Evolutionary conservation across 2,888 invertebrate genomes (phyloP).

Genomic region (Ptilodon capucinus): DNA sequence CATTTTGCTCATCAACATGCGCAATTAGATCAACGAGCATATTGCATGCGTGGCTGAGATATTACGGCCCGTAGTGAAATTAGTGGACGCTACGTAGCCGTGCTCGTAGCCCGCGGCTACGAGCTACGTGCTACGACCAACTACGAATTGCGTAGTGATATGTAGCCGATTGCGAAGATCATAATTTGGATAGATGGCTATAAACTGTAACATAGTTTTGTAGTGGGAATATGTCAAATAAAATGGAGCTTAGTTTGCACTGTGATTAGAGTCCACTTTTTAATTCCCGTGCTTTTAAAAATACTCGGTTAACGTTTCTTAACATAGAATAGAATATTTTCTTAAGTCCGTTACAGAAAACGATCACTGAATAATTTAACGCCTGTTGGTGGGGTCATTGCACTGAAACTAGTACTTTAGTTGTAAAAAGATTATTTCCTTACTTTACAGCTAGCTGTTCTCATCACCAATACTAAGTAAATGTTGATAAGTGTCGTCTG

Average conservation of each 20-base stretch:
- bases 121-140: constrained; percentile 10
- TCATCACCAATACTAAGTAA: neutral
- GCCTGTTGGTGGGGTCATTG: neutral
- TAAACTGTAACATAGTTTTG: too few relatives aligned
- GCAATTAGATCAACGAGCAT: constrained; percentile 16
- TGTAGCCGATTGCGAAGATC: neutral
- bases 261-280: too few relatives aligned
- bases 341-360: neutral
- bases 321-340: too few relatives aligned
- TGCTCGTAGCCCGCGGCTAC: constrained; percentile 30
- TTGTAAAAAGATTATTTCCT: neutral
- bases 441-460: neutral
- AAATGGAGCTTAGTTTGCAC: too few relatives aligned
- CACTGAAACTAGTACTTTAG: neutral
- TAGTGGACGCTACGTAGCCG: constrained; percentile 10
- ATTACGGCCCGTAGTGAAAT: constrained; percentile 17
- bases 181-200: neutral
- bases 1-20: constrained; percentile 6
- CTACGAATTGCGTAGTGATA: constrained; percentile 2
- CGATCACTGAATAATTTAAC: neutral
- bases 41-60: constrained; percentile 9
- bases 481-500: too few relatives aligned
- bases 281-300: too few relatives aligned
- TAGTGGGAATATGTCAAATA: too few relatives aligned
- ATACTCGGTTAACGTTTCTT: too few relatives aligned